These are phyloP conservation scores for Acropternis orthonyx DNA, from an alignment of 2,797 vertebrate genomes.

Conservation along the genomic window DNA sequence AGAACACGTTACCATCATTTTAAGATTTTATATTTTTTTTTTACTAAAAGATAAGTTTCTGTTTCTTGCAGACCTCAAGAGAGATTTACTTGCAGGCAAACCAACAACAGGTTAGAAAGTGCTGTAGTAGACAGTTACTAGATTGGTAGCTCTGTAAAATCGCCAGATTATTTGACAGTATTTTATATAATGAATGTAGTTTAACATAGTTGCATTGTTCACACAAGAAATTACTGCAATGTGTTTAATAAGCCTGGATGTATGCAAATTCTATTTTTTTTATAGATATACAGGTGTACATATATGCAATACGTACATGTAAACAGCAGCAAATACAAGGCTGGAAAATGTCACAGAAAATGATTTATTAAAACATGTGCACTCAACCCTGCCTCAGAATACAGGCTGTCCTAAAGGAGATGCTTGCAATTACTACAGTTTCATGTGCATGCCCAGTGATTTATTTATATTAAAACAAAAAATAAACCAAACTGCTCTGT, in stretches of 20 bases:
- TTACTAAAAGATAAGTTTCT: background rate
- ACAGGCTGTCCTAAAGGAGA: background rate
- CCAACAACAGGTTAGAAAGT: background rate
- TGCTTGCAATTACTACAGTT: background rate
- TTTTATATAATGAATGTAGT: background rate
- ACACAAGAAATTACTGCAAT: background rate
- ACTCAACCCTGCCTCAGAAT: background rate
- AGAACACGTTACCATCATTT: background rate
- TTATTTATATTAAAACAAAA: background rate
- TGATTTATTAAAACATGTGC: background rate
- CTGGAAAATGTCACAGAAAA: background rate
- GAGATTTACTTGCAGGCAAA: background rate
- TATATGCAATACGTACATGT: background rate
- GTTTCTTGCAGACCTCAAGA: background rate
- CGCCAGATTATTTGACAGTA: background rate
- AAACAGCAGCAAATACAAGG: background rate
- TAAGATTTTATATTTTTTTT: background rate
- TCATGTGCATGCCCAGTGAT: background rate
- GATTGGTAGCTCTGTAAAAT: background rate
- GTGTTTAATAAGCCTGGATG: background rate
- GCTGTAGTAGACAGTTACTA: background rate
- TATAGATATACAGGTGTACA: fast-evolving
- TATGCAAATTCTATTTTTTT: background rate
- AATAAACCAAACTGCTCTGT: background rate
- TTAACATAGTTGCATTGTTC: background rate